These are phyloP conservation scores for Darevskia nairensis DNA, from an alignment of 2,797 vertebrate genomes.

Conservation along the genomic window DNA sequence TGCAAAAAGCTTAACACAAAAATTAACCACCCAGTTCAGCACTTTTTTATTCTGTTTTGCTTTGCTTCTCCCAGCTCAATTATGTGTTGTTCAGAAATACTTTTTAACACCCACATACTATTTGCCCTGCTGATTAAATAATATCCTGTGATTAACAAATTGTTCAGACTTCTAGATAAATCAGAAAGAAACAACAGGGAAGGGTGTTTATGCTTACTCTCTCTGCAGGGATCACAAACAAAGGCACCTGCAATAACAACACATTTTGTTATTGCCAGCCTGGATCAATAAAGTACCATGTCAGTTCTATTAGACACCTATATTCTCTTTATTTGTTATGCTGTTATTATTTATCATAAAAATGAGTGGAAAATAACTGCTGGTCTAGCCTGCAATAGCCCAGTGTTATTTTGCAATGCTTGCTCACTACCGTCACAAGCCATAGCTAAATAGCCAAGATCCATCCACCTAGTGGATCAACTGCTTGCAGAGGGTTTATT, in stretches of 20 bases:
- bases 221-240: constrained; percentile 62
- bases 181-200: constrained; percentile 63
- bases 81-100: constrained; percentile 53
- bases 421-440: not conserved
- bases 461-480: not conserved
- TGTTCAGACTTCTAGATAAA: constrained; percentile 62
- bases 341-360: constrained; percentile 41
- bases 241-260: constrained; percentile 65
- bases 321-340: constrained; percentile 7
- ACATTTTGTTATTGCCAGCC: constrained; percentile 56
- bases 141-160: constrained; percentile 68
- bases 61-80: constrained; percentile 56
- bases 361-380: not conserved
- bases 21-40: constrained; percentile 25
- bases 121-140: constrained; percentile 70
- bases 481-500: not conserved
- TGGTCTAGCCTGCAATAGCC: too few species aligned
- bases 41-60: constrained; percentile 21
- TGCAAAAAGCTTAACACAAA: constrained; percentile 28
- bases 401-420: not conserved
- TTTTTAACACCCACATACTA: constrained; percentile 57
- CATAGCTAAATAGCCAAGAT: not conserved
- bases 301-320: constrained; percentile 45
- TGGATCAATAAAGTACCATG: constrained; percentile 42
- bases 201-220: constrained; percentile 59